Base-by-base conservation (phyloP, 2,113 vertebrate species). In the Alligator mississippiensis region DNA sequence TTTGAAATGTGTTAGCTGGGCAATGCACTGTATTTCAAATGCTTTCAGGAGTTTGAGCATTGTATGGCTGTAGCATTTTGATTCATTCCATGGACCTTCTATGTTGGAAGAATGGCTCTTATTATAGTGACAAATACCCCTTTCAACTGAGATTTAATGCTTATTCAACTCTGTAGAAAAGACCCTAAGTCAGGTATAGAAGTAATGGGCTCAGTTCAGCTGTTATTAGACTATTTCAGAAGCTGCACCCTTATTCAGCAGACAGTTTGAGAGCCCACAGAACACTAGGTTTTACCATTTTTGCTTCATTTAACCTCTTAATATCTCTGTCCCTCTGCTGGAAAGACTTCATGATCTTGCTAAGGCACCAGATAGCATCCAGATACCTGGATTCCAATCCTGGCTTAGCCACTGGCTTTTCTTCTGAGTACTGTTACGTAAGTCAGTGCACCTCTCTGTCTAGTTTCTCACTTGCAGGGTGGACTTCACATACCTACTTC, bases 401-500 rank as follows among this genome's bases (percentile, higher is more conserved):
- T 94, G 38, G 12, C 61, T 84, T 84, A 57, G 34, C 57, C 62
- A 74, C 11, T 47, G 70, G 47, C 70, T 47, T 47, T 47, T 47
- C 21, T 62, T 19, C 0, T 1, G 59, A 60, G 54, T 62, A 78
- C 17, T 61, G 61, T 47, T 55, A 88, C 85, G 85, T 91, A 93
- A 90, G 94, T 47, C 17, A 89, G 57, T 82, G 91, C 81, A 80
- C 34, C 21, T 91, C 66, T 86, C 55, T 90, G 72, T 18, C 80
- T 77, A 93, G 18, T 6, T 62, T 92, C 88, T 94, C 82, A 88
- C 93, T 92, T 72, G 16, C 82, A 84, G 93, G 72, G 81, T 28
- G 84, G 85, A 61, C 91, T 86, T 96, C 77, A 93, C 95, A 94
- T 90, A 86, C 54, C 87, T 77, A 7, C 84, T 84, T 34, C 62